Evolutionary conservation across 2,888 invertebrate genomes (phyloP).

Genomic region (Amphipoea lucens): DNA sequence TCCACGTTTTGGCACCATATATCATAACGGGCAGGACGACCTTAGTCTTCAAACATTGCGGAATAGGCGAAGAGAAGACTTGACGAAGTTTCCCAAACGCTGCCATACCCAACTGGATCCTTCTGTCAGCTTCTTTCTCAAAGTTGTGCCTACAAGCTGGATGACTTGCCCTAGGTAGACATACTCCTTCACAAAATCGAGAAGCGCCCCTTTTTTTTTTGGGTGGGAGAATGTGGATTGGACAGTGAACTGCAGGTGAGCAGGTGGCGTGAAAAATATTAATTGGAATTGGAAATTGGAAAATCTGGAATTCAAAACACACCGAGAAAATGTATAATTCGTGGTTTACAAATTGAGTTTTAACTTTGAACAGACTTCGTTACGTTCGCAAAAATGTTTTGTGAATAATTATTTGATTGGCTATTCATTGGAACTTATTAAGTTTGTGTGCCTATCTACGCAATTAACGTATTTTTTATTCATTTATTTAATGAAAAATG

Average conservation of each 20-base stretch:
- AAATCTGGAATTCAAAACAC: slow-evolving; percentile 56
- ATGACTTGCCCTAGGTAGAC: background rate
- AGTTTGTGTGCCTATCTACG: slow-evolving; percentile 14
- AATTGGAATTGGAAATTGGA: no score
- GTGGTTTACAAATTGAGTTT: slow-evolving; percentile 68
- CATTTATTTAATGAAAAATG: background rate
- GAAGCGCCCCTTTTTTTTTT: background rate
- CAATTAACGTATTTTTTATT: slow-evolving; percentile 11
- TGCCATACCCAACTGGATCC: background rate
- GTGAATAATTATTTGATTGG: slow-evolving; percentile 73
- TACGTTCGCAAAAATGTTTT: slow-evolving; percentile 68
- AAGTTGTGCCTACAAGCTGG: background rate
- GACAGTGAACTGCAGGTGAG: background rate
- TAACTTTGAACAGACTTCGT: slow-evolving; percentile 44
- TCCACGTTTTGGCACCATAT: background rate
- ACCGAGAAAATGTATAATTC: slow-evolving; percentile 54
- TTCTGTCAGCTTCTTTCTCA: background rate
- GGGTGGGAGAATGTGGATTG: background rate
- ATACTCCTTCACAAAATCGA: background rate
- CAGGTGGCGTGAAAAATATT: background rate
- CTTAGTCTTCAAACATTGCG: background rate
- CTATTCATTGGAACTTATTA: slow-evolving; percentile 66
- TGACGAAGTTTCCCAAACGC: background rate
- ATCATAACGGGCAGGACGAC: background rate
- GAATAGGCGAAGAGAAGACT: background rate